phyloP scores from a whole-genome alignment of 2,888 invertebrate genomes.

The Smittia sp. region DNA sequence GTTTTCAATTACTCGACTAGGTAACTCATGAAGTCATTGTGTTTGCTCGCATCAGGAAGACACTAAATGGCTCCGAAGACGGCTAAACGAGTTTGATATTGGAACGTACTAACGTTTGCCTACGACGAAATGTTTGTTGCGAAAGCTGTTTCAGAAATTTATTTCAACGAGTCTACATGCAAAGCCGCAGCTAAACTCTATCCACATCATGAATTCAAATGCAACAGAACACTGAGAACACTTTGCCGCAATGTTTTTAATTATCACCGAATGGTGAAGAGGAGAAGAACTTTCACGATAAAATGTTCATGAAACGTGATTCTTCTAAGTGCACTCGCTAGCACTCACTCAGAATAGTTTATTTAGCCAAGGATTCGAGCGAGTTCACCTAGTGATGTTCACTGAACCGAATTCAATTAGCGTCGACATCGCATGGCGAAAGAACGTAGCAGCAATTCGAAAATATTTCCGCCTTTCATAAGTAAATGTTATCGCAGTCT shows the following conservation, averaged over 20 bases:
- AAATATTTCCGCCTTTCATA: not conserved
- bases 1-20: no score
- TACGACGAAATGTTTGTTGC: not conserved
- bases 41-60: not conserved
- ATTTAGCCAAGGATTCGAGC: not conserved
- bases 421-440: not conserved
- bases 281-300: not conserved
- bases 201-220: not conserved
- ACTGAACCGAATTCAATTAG: constrained; percentile 8
- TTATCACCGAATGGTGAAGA: not conserved
- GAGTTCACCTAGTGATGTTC: not conserved
- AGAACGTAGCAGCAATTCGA: not conserved
- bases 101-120: not conserved
- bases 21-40: no score
- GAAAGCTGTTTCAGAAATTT: not conserved
- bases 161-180: not conserved
- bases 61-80: not conserved
- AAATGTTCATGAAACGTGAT: constrained; percentile 5
- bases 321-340: not conserved
- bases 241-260: constrained; percentile 9
- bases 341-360: not conserved
- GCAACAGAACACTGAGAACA: constrained; percentile 1
- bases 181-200: not conserved
- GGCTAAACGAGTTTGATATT: not conserved
- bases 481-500: not conserved